Evolutionary conservation across 2,113 vertebrate species (phyloP).

Genomic region (Eleginops maclovinus): DNA sequence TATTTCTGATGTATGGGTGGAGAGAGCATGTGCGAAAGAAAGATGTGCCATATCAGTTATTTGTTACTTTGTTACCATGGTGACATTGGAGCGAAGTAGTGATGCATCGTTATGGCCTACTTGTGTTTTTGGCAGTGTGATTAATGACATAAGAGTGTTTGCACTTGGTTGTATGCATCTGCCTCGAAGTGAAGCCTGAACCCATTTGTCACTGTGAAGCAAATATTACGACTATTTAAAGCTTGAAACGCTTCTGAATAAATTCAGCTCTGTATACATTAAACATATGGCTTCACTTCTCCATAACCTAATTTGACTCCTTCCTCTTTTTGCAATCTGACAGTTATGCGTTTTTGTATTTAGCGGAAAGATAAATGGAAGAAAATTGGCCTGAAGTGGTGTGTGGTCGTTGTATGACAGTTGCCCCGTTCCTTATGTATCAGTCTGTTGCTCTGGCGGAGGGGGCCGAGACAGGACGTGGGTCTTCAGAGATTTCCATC

Average conservation of each 20-base stretch:
- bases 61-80: slow-evolving; percentile 66
- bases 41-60: slow-evolving; percentile 33
- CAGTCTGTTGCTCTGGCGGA: slow-evolving; percentile 72
- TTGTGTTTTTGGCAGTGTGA: slow-evolving; percentile 54
- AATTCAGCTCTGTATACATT: background rate
- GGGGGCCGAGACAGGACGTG: slow-evolving; percentile 73
- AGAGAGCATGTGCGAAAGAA: slow-evolving; percentile 1
- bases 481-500: slow-evolving; percentile 82
- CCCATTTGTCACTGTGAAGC: slow-evolving; percentile 19
- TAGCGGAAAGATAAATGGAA: slow-evolving; percentile 63
- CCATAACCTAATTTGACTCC: slow-evolving; percentile 34
- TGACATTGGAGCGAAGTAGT: slow-evolving; percentile 29
- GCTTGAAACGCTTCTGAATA: background rate
- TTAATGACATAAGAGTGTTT: slow-evolving; percentile 26
- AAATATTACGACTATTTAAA: background rate
- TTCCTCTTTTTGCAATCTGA: slow-evolving; percentile 31
- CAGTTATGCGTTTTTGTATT: slow-evolving; percentile 59
- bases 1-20: slow-evolving; percentile 3
- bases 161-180: slow-evolving; percentile 2
- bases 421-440: slow-evolving; percentile 82
- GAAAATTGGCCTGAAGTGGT: slow-evolving; percentile 48
- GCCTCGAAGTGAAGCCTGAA: background rate
- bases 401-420: slow-evolving; percentile 80
- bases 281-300: slow-evolving; percentile 45
- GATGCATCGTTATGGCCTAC: slow-evolving; percentile 52